Evolutionary conservation across 2,888 invertebrate species (phyloP), one percentile per base, ranked within the genome.

Genomic region (Mesodorylaimus sp.): DNA sequence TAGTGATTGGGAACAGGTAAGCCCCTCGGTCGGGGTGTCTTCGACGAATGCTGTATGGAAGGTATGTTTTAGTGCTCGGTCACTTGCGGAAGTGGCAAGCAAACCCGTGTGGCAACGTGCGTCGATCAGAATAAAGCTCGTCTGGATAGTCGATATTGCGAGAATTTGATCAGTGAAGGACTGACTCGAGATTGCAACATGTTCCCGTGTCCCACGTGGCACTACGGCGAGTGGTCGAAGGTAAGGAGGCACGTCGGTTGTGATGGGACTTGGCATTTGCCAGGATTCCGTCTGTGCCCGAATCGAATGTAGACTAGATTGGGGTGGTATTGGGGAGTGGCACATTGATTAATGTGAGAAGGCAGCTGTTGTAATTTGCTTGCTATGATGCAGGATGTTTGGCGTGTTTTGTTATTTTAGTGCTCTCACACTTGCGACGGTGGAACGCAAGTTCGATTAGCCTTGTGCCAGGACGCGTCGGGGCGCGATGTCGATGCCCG

Each of bases 341-440:
- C n/a, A n/a, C n/a, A n/a, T n/a, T n/a, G n/a, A n/a, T n/a, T n/a
- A n/a, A n/a, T n/a, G n/a, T n/a, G n/a, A n/a, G n/a, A n/a, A n/a
- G n/a, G n/a, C n/a, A n/a, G n/a, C n/a, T n/a, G n/a, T n/a, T n/a
- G n/a, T n/a, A n/a, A n/a, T n/a, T n/a, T n/a, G n/a, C n/a, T n/a
- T n/a, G n/a, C n/a, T n/a, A n/a, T n/a, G n/a, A n/a, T n/a, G n/a
- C n/a, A n/a, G n/a, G n/a, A 26, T 19, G 41, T 16, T 21, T 39
- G 41, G 7, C 41, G 7, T 21, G 41, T 39, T 39, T 39, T 21
- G 7, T 39, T 39, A 7, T 39, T 59, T 37, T 57, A 70, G 68
- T 71, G 71, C 55, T 66, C 68, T 2, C 58, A 61, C 25, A 62
- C 65, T 1, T 72, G 72, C 57, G 70, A 66, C 46, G 67, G 67